A percentile compares a stretch with the other conserved stretches of the same genome.
phyloP scores from a whole-genome alignment of 2,113 vertebrate genomes.

The Tenebrosternarchus preto region DNA sequence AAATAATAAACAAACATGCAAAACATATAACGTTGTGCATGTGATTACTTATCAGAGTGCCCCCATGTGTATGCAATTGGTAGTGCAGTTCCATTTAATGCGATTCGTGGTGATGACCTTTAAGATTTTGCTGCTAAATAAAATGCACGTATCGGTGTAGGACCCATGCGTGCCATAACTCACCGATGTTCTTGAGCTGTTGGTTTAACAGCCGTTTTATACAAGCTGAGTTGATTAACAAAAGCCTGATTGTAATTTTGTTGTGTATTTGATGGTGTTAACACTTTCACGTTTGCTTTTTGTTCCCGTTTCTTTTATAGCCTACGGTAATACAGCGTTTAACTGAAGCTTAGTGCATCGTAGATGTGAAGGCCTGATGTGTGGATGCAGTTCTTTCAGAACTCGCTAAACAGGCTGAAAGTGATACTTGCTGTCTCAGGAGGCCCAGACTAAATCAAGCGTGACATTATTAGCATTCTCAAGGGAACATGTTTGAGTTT shows the following conservation, averaged over 20 bases:
- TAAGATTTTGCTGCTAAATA: not conserved
- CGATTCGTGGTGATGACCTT: not conserved
- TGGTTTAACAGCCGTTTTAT: no score
- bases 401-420: constrained; percentile 65
- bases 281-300: not conserved
- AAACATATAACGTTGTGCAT: not conserved
- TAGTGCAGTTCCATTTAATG: not conserved
- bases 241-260: not conserved
- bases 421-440: constrained; percentile 62
- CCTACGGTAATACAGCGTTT: not conserved
- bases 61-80: not conserved
- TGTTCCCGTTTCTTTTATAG: not conserved
- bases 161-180: no score
- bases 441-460: constrained; percentile 62
- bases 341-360: not conserved
- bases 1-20: not conserved
- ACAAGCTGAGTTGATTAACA: no score
- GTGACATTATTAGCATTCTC: constrained; percentile 71
- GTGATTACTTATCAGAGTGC: not conserved
- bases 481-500: constrained; percentile 66
- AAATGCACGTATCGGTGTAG: no score
- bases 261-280: not conserved
- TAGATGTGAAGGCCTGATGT: constrained; percentile 11
- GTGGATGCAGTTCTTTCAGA: constrained; percentile 53
- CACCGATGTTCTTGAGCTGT: no score